A percentile compares a stretch with the other conserved stretches of the same genome.
Evolutionary conservation across 2,797 vertebrate species (phyloP).

Genomic region (Oreochromis mossambicus): DNA sequence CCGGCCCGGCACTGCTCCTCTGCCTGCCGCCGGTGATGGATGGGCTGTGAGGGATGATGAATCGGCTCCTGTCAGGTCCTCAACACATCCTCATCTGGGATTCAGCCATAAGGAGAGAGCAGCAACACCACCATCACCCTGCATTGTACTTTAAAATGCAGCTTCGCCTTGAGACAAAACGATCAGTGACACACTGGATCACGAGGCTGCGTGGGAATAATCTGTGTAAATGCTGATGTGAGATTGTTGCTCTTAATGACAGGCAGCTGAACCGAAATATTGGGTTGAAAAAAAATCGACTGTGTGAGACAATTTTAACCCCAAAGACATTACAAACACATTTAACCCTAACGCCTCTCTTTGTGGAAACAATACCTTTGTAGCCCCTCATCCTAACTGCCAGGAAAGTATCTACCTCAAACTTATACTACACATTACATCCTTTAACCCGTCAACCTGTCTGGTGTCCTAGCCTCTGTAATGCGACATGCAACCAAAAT

Average conservation of each 20-base stretch:
- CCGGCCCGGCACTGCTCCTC: not conserved
- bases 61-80: constrained; percentile 53
- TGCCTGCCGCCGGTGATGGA: constrained; percentile 55
- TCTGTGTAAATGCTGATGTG: not conserved
- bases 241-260: not conserved
- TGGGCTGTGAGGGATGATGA: constrained; percentile 57
- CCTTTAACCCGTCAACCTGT: not conserved
- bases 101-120: constrained; percentile 30
- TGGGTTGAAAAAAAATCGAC: not conserved
- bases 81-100: constrained; percentile 59
- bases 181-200: not conserved
- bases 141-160: constrained; percentile 19
- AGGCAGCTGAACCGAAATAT: not conserved
- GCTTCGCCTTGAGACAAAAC: not conserved
- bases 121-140: constrained; percentile 1
- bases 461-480: not conserved
- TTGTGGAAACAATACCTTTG: not conserved
- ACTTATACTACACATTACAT: not conserved
- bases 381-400: not conserved
- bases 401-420: not conserved
- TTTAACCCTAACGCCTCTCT: not conserved
- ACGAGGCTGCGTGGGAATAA: not conserved
- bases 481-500: not conserved
- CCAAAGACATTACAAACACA: not conserved
- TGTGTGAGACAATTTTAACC: not conserved